phyloP scores from a whole-genome alignment of 2,113 vertebrate genomes.

The Lepidothrix coronata region DNA sequence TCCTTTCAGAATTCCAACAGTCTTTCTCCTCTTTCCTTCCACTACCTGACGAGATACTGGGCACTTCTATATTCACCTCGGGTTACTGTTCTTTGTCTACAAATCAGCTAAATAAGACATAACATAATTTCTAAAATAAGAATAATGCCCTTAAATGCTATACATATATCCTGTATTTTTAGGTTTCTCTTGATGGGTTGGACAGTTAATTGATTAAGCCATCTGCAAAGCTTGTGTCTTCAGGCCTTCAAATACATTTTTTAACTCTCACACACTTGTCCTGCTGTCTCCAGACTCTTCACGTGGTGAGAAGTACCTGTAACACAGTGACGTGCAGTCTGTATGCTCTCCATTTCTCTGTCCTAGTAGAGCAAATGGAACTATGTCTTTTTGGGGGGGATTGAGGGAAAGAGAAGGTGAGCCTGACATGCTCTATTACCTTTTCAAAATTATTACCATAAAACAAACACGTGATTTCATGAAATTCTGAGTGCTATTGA shows the following conservation, averaged over 20 bases:
- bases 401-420: not conserved
- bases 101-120: not conserved
- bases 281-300: not conserved
- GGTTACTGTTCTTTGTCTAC: not conserved
- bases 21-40: not conserved
- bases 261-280: not conserved
- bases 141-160: not conserved
- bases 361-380: not conserved
- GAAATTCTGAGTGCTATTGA: not conserved
- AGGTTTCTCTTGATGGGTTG: not conserved
- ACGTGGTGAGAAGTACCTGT: not conserved
- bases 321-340: not conserved
- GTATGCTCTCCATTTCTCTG: not conserved
- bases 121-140: not conserved
- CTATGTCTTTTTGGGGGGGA: accelerated
- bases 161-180: not conserved
- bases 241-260: not conserved
- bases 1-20: not conserved
- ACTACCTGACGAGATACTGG: not conserved
- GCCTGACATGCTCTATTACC: not conserved
- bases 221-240: not conserved
- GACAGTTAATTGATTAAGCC: not conserved
- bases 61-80: not conserved
- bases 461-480: not conserved
- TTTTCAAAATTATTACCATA: not conserved